Evolutionary conservation across 2,113 vertebrate genomes (phyloP), one percentile per base, ranked within the genome.

Genomic region (Rynchops niger): DNA sequence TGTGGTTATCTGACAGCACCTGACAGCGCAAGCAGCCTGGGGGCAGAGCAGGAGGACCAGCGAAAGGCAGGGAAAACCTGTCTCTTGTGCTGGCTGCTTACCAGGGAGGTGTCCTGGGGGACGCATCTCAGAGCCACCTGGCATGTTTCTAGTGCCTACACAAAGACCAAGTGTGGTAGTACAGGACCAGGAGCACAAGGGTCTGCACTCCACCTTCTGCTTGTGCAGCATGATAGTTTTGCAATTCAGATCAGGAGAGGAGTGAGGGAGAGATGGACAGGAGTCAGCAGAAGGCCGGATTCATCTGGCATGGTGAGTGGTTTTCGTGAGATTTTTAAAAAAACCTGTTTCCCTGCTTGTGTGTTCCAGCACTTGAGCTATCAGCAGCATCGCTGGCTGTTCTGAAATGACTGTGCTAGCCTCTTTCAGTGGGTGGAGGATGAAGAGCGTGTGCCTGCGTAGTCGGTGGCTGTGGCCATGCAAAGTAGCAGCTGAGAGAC

Each of bases 61-160:
- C 1, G 9, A 15, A 53, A 87, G 26, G 32, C 30, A 17, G n/a
- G 49, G 34, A 61, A 61, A 32, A 30, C 8, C 8, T 65, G 42
- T 19, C 9, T 15, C 4, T 58, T 23, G 9, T 67, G 19, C 55
- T 71, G 65, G 19, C n/a, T 40, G 20, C 36, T 90, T 4, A 18
- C 52, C 17, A 1, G 0, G 0, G 9, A 30, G 22, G 4, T 50
- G 21, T 42, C 19, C n/a, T 34, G 3, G 6, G 1, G 11, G 27
- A 12, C 29, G 5, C 6, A 7, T 62, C n/a, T 78, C 27, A 15
- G 50, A 81, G 17, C 6, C 50, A 9, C 19, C 55, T 52, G 56
- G 27, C 0, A 0, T 0, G 1, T 79, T 69, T 72, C 9, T 52
- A 7, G 22, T 12, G 7, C 40, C 77, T 45, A 25, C 32, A 5